Base-by-base conservation (phyloP, 2,113 vertebrate genomes). In the Plecotus auritus region DNA sequence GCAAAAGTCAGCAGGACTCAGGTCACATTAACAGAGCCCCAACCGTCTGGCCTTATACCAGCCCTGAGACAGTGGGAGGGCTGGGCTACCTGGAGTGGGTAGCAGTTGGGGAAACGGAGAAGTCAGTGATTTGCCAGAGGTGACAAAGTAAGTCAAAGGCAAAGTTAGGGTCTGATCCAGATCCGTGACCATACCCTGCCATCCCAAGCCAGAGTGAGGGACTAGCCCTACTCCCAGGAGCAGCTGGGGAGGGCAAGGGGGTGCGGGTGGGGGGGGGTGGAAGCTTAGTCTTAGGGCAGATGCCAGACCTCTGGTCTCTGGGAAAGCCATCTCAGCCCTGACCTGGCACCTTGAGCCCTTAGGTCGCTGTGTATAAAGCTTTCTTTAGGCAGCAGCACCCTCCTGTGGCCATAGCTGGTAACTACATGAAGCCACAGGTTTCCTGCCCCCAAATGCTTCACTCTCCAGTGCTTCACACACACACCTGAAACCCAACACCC, bases 311-410 rank as follows among this genome's bases (percentile, higher is more conserved):
- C 70, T 32, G 42, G 56, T 90, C 40, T 59, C 82, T 51, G 42
- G 35, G 13, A 64, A 32, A 82, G 22, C 47, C 45, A 37, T 10
- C 70, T 47, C 30, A 61, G 7, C 18, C 56, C 32, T 30, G n/a
- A 61, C 17, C 70, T 72, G 42, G 77, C 54, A 13, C 40, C 22
- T 0, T 0, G 42, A 45, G 37, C 40, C 18, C 72, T 5, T 4
- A 1, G 28, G 11, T 6, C 22, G 35, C 42, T 1, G 2, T 28
- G 35, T 11, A 1, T 1, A 16, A 47, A 5, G 13, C 32, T 83
- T 94, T 92, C 67, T 88, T 85, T 83, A 70, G 87, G 59, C 22
- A 26, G 78, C 90, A 94, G 92, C 83, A 14, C 97, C 95, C 95
- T 94, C 96, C 0, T 92, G 97, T 96, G 97, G 94, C 69, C 18